phyloP scores from a whole-genome alignment of 2,113 vertebrate genomes.

The Bambusicola thoracicus region DNA sequence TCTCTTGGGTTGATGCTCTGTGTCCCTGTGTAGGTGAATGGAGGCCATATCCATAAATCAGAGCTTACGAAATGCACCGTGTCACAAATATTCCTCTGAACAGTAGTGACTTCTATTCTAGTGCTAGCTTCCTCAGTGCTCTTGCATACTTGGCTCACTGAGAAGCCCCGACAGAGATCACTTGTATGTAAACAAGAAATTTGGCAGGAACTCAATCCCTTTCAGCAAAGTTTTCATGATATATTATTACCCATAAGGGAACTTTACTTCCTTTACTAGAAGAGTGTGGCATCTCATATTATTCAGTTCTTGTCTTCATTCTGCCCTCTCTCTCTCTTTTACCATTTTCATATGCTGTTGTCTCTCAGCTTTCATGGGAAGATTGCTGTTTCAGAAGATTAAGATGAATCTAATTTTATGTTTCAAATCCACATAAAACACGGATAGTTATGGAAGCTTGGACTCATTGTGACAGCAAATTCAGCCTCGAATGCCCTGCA shows the following conservation, averaged over 20 bases:
- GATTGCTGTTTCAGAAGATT: slow-evolving; percentile 72
- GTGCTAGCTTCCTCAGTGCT: neutral
- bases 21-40: slow-evolving; percentile 40
- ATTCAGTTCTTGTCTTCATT: slow-evolving; percentile 33
- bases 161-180: neutral
- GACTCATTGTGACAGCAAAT: slow-evolving; percentile 62
- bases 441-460: slow-evolving; percentile 64
- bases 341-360: slow-evolving; percentile 66
- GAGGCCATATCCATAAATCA: slow-evolving; percentile 47
- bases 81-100: neutral
- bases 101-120: neutral
- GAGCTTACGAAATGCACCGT: neutral
- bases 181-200: slow-evolving; percentile 40
- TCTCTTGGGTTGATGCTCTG: slow-evolving; percentile 18
- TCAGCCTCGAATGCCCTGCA: slow-evolving; percentile 61
- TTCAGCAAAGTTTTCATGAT: slow-evolving; percentile 25
- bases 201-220: slow-evolving; percentile 55
- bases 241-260: slow-evolving; percentile 49
- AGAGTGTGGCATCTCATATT: slow-evolving; percentile 52
- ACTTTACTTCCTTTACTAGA: slow-evolving; percentile 47
- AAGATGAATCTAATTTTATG: slow-evolving; percentile 77
- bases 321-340: slow-evolving; percentile 42
- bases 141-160: neutral
- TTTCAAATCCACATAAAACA: slow-evolving; percentile 75
- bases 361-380: slow-evolving; percentile 68